Evolutionary conservation across 2,888 invertebrate species (phyloP).

Genomic region (Drosophila acutilabella): DNA sequence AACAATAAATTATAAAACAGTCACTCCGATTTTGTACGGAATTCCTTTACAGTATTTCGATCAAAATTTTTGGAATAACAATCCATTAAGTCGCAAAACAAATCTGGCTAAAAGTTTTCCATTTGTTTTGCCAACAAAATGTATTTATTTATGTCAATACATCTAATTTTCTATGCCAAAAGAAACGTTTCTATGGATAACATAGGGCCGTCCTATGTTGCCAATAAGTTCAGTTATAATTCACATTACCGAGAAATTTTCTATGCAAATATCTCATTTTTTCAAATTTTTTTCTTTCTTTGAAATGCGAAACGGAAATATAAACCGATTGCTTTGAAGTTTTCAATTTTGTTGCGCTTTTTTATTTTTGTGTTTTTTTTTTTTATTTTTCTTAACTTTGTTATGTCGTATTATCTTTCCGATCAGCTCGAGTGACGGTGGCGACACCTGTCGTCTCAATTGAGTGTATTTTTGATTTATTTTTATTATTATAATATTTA

Average conservation of each 20-base stretch:
- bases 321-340: constrained; percentile 31
- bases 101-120: background rate
- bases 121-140: background rate
- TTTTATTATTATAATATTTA: constrained; percentile 9
- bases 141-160: too few species aligned
- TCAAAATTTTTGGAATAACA: constrained; percentile 7
- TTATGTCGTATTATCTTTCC: constrained; percentile 22
- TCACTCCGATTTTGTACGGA: constrained; percentile 9
- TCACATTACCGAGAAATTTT: background rate
- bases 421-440: background rate
- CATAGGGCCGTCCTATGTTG: too few species aligned
- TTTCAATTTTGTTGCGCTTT: background rate
- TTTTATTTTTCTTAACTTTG: constrained; percentile 1
- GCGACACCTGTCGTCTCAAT: constrained; percentile 6
- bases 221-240: too few species aligned
- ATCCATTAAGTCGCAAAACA: background rate
- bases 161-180: too few species aligned
- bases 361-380: constrained; percentile 5
- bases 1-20: constrained; percentile 31
- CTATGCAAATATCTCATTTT: background rate
- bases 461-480: background rate
- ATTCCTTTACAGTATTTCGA: too few species aligned
- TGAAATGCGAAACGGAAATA: constrained; percentile 26
- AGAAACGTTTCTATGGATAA: too few species aligned
- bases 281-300: constrained; percentile 1